Conservation (phyloP, 2,888 invertebrate genomes). For the Leptopterna dolabrata region DNA sequence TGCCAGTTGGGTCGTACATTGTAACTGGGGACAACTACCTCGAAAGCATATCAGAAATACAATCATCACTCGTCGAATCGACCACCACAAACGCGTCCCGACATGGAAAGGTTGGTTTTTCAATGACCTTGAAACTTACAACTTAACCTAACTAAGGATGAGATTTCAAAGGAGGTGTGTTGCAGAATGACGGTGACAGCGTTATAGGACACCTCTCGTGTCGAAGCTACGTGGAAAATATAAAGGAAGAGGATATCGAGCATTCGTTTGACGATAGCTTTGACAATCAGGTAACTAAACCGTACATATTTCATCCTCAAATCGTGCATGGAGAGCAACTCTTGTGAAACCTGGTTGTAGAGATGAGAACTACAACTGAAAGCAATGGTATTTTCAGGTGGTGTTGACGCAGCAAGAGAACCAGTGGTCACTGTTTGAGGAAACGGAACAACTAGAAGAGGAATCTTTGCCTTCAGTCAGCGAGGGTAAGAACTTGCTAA, state of each 20-base stretch:
- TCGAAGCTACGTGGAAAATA: slow-evolving; percentile 5
- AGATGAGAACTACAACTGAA: neutral
- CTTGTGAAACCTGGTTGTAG: too few relatives aligned
- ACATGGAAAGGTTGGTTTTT: neutral
- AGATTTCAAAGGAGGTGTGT: neutral
- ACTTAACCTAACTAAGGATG: too few relatives aligned
- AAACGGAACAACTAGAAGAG: neutral
- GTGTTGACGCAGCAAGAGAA: slow-evolving; percentile 1
- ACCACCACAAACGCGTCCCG: neutral
- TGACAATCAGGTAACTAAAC: slow-evolving; percentile 15
- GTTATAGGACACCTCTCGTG: slow-evolving; percentile 41
- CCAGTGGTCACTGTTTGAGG: slow-evolving; percentile 39
- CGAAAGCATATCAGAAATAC: slow-evolving; percentile 4
- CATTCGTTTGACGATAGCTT: neutral
- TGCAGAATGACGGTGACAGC: neutral
- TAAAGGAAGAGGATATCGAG: slow-evolving; percentile 7
- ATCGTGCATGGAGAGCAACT: too few relatives aligned
- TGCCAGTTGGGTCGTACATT: slow-evolving; percentile 41
- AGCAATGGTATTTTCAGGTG: neutral
- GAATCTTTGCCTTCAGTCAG: neutral
- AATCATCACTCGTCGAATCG: neutral
- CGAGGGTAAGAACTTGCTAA: slow-evolving; percentile 11
- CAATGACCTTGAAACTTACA: neutral
- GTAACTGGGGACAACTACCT: slow-evolving; percentile 27
- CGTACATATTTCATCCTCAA: neutral